These are phyloP conservation scores for Laspeyria flexula DNA, from an alignment of 2,888 invertebrate genomes.

Conservation along the genomic window DNA sequence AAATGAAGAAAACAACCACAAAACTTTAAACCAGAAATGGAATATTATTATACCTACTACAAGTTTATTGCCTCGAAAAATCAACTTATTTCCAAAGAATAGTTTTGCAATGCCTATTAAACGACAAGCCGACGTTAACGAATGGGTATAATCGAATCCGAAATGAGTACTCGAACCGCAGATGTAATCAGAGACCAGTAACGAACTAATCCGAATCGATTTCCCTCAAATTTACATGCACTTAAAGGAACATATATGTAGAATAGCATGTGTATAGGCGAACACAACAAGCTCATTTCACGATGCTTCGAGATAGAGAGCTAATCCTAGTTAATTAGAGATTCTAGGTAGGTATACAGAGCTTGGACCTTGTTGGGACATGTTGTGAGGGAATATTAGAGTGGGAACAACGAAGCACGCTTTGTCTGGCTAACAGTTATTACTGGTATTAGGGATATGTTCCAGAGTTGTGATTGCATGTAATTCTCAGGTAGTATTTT, in stretches of 20 bases:
- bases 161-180: constrained; percentile 30
- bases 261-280: constrained; percentile 1
- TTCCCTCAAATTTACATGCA: constrained; percentile 36
- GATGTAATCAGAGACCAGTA: constrained; percentile 29
- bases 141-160: constrained; percentile 25
- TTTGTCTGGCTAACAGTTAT: constrained; percentile 32
- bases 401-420: constrained; percentile 33
- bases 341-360: constrained; percentile 47
- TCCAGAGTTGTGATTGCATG: constrained; percentile 29
- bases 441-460: constrained; percentile 19
- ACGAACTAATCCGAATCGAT: constrained; percentile 32
- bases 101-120: constrained; percentile 3
- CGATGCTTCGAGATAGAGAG: constrained; percentile 53
- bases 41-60: neutral
- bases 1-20: neutral
- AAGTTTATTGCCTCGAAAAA: neutral
- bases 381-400: constrained; percentile 50
- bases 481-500: constrained; percentile 16
- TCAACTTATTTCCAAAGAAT: constrained; percentile 1
- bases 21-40: neutral
- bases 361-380: constrained; percentile 41
- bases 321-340: constrained; percentile 70
- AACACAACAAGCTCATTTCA: constrained; percentile 55
- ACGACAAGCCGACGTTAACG: constrained; percentile 5
- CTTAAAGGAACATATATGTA: constrained; percentile 14